Evolutionary conservation across 2,113 vertebrate species (phyloP).

Genomic region (Cyanoderma ruficeps): DNA sequence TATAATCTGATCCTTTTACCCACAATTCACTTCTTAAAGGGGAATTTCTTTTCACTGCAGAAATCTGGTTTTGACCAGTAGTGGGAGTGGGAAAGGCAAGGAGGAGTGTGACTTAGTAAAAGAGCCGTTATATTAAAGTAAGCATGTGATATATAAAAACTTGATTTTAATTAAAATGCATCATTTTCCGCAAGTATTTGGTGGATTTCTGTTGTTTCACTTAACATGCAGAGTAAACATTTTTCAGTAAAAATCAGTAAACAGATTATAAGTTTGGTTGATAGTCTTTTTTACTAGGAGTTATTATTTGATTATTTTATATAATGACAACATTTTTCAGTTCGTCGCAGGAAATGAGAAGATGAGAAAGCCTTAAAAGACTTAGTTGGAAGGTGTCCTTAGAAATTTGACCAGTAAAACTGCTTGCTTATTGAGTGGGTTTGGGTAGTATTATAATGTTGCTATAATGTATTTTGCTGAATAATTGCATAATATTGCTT

Average conservation of each 20-base stretch:
- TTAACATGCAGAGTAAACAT: background rate
- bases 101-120: background rate
- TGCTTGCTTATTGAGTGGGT: background rate
- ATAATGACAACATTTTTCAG: background rate
- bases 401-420: background rate
- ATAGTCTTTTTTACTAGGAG: background rate
- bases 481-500: background rate
- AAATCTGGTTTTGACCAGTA: background rate
- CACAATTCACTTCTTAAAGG: slow-evolving; percentile 47
- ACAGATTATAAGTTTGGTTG: background rate
- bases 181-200: background rate
- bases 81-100: background rate
- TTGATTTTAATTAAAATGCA: background rate
- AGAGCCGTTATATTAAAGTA: slow-evolving; percentile 20
- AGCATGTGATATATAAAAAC: background rate
- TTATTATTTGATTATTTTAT: background rate
- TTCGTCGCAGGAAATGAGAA: background rate
- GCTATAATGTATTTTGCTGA: background rate
- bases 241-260: background rate
- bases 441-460: background rate
- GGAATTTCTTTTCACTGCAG: slow-evolving; percentile 12
- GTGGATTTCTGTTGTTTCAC: background rate
- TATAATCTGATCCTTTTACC: slow-evolving; percentile 39
- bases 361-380: background rate
- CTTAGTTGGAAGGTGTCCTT: background rate